Evolutionary conservation across 2,113 vertebrate genomes (phyloP), one percentile per base, ranked within the genome.

Genomic region (Gobio gobio): DNA sequence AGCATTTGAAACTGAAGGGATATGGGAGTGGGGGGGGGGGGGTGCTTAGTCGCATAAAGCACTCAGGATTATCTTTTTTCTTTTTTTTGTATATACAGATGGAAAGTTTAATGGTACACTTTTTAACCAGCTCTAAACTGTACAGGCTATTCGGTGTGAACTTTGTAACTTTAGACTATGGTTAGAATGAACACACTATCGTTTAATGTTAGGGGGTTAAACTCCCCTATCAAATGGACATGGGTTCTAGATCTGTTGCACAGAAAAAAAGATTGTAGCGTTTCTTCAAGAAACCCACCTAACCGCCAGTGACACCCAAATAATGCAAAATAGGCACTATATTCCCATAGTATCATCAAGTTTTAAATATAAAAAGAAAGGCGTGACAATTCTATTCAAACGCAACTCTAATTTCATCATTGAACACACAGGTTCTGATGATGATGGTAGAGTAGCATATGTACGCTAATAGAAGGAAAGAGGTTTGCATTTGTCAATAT

Each of bases 221-320:
- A 84, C 5, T 22, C 56, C 51, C 24, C 73, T 20, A 33, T 49
- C 40, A 84, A 77, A 45, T 13, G 24, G 2, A 63, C 83, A 33
- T 13, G 49, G n/a, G 29, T 84, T 26, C 13, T 84, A 63, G 40
- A 77, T 77, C 33, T 76, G 29, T 64, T 84, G 66, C 73, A 26
- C 58, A 77, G 83, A n/a, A 84, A 84, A 84, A 47, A 78, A 84
- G 13, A 54, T 78, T 20, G 64, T 83, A 22, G 47, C 20, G 18
- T 72, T 83, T 4, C 12, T 83, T 2, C 29, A 29, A 29, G 29
- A 29, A 29, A 29, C 29, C 29, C 29, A 29, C 29, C 29, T 29
- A 29, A 29, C 29, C 29, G 29, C 29, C 29, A 29, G 29, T 29
- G 29, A 29, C 29, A 29, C 29, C 29, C 29, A 29, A 29, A 29